phyloP scores from a whole-genome alignment of 2,113 vertebrate species.

The Leucosticte australis region DNA sequence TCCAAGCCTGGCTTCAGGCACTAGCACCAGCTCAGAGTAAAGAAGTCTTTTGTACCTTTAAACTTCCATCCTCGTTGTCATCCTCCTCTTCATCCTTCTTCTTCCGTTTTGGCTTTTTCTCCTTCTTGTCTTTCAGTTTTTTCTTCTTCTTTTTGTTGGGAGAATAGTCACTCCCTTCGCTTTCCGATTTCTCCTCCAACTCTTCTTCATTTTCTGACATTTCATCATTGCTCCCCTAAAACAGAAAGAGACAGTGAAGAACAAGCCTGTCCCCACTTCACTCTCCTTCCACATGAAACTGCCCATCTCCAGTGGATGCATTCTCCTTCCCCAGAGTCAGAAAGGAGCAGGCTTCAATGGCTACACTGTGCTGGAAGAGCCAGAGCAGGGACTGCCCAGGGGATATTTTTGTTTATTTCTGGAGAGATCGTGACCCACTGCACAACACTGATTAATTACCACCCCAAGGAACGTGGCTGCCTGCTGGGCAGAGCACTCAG shows the following conservation, averaged over 20 bases:
- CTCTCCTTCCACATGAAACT: not conserved
- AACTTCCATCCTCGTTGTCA: constrained; percentile 81
- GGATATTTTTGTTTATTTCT: not conserved
- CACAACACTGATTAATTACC: not conserved
- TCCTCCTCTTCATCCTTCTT: constrained; percentile 92
- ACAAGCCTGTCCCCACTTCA: not conserved
- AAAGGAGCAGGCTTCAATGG: not conserved
- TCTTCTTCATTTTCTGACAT: constrained; percentile 87
- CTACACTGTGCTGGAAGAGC: not conserved
- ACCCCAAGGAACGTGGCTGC: not conserved
- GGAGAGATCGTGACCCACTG: accelerated
- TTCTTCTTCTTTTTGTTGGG: constrained; percentile 96
- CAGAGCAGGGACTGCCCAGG: accelerated
- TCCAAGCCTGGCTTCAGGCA: not conserved
- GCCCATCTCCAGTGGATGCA: not conserved
- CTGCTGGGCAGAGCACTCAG: accelerated
- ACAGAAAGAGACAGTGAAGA: not conserved
- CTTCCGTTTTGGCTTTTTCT: constrained; percentile 88
- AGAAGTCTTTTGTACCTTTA: constrained; percentile 75
- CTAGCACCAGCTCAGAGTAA: not conserved
- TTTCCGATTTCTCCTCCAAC: constrained; percentile 83
- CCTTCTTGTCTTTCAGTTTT: constrained; percentile 92
- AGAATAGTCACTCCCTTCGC: constrained; percentile 89
- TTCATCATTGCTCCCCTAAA: constrained; percentile 82
- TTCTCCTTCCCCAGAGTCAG: not conserved